These are phyloP conservation scores for Ginglymostoma cirratum DNA, from an alignment of 2,113 vertebrate species.

Conservation along the genomic window DNA sequence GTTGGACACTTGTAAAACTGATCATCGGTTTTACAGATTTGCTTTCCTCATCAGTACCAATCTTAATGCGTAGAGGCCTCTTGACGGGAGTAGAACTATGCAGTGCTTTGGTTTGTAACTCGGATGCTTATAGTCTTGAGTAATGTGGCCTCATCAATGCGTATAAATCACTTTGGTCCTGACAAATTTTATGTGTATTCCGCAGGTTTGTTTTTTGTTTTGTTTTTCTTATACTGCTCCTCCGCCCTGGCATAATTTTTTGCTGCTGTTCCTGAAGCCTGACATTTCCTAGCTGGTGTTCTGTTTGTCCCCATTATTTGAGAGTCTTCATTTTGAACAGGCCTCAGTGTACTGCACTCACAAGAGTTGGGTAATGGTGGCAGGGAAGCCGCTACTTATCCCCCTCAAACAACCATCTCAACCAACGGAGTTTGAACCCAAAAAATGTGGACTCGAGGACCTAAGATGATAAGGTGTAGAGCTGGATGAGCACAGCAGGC, in stretches of 20 bases:
- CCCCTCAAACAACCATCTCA: neutral
- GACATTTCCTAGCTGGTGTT: neutral
- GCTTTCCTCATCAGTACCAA: neutral
- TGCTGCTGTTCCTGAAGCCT: neutral
- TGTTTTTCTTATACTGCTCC: neutral
- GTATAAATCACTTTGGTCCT: neutral
- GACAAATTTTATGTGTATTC: neutral
- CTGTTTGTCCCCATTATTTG: neutral
- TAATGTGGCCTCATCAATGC: too few relatives aligned
- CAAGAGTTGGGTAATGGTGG: neutral
- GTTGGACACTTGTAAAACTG: neutral
- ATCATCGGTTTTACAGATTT: too few relatives aligned
- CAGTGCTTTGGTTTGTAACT: neutral
- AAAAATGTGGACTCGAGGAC: too few relatives aligned
- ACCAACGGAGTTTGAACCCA: neutral
- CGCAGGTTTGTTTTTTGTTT: neutral
- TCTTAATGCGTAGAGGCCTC: neutral
- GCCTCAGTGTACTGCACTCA: neutral
- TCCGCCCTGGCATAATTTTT: neutral
- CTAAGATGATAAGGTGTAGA: too few relatives aligned
- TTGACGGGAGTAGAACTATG: neutral
- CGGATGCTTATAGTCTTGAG: neutral
- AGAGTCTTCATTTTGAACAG: neutral
- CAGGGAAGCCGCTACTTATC: neutral
- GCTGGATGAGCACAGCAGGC: too few relatives aligned